These are phyloP conservation scores for Crotalus helleri DNA, from an alignment of 2,113 vertebrate species.

Conservation along the genomic window DNA sequence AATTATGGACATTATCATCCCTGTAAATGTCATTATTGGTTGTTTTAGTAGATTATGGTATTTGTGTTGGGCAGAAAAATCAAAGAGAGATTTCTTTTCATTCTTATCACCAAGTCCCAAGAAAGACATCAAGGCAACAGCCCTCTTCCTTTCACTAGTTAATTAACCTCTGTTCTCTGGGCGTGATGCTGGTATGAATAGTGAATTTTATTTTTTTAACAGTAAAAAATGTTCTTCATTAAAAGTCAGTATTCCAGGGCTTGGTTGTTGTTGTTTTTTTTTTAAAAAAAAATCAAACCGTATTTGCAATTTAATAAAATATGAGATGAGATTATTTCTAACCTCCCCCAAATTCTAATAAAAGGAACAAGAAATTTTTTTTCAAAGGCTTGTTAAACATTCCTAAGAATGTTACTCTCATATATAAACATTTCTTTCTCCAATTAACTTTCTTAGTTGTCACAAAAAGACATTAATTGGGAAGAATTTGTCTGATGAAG, in stretches of 20 bases:
- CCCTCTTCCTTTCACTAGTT: not conserved
- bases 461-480: not conserved
- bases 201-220: not conserved
- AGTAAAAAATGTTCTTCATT: not conserved
- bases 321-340: not conserved
- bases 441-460: not conserved
- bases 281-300: not conserved
- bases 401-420: not conserved
- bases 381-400: not conserved
- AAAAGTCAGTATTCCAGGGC: not conserved
- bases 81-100: not conserved
- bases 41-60: not conserved
- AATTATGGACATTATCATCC: not conserved
- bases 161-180: not conserved
- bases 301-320: not conserved
- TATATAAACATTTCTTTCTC: not conserved
- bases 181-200: not conserved
- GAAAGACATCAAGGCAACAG: not conserved
- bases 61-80: not conserved
- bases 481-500: not conserved
- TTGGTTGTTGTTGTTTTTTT: no score
- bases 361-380: not conserved
- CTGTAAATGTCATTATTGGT: not conserved
- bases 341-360: not conserved
- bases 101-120: not conserved